phyloP scores from a whole-genome alignment of 2,888 invertebrate species.

The Epirrhoe alternata region DNA sequence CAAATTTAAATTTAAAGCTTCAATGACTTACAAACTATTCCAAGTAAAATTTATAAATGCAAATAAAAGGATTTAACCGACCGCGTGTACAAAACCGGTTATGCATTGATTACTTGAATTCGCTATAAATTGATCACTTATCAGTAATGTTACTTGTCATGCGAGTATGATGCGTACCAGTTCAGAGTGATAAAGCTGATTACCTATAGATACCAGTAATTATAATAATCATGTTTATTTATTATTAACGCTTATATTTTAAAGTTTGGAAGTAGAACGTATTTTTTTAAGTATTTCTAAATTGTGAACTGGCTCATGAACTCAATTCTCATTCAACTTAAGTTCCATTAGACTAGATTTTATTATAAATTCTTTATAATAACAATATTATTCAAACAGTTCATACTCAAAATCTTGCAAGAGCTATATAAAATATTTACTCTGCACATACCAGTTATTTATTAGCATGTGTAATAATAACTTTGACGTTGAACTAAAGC shows the following conservation, averaged over 20 bases:
- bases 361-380: too few relatives aligned
- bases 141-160: slow-evolving; percentile 49
- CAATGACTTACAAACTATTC: slow-evolving; percentile 18
- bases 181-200: slow-evolving; percentile 18
- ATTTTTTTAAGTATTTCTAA: too few relatives aligned
- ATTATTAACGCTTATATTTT: too few relatives aligned
- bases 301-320: too few relatives aligned
- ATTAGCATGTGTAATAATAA: slow-evolving; percentile 33
- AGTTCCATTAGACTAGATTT: too few relatives aligned
- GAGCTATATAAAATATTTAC: slow-evolving; percentile 1
- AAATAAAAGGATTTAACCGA: slow-evolving; percentile 31
- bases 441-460: slow-evolving; percentile 10
- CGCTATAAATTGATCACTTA: slow-evolving; percentile 54
- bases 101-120: slow-evolving; percentile 55
- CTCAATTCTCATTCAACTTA: too few relatives aligned
- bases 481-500: slow-evolving; percentile 23
- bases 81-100: slow-evolving; percentile 46
- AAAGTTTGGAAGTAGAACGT: too few relatives aligned
- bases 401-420: neutral
- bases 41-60: slow-evolving; percentile 30
- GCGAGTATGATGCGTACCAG: slow-evolving; percentile 28
- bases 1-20: neutral
- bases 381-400: too few relatives aligned
- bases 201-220: neutral
- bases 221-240: neutral